Base-by-base conservation (phyloP, 2,888 invertebrate species). In the Noctua pronuba region DNA sequence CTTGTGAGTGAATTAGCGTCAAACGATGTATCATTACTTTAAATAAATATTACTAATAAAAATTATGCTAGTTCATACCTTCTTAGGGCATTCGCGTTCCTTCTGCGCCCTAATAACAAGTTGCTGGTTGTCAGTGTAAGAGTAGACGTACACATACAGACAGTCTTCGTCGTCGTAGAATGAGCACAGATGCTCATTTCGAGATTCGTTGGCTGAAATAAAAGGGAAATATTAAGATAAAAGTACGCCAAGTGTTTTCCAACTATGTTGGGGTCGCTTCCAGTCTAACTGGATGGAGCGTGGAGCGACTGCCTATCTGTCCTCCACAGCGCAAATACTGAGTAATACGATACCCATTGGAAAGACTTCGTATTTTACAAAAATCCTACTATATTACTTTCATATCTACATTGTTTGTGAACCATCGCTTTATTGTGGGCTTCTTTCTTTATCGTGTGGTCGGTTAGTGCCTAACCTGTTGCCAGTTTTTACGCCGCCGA, bases 161-260 rank as follows among this genome's bases (percentile, higher is more conserved):
- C 99, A 99, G 91, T 99, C 99, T 83, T 99, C 98, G 86, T 99
- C 98, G 93, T 99, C 99, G 91, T 98, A 98, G 94, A 98, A 98
- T 75, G 98, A 97, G 94, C 99, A 99, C 82, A 98, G 94, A 84
- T 98, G 97, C 95, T 99, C 99, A 92, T 98, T 98, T 90, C 98
- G 97, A 79, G 98, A 97, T 92, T 98, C 98, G 91, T 98, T 98
- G 73, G 97, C 98, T 96, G 96, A 88, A 95, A 96, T 72, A 90
- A 90, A 79, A 75, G 5, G 44, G 1, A 60, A 74, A 38, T 8
- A 58, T 58, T 52, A 60, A 49, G 11, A 3, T 46, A 18, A 35
- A 66, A 21, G 6, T 6, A 64, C 10, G 21, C 16, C 16, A 13
- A 41, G 24, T 13, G 11, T n/a, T 60, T 21, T 35, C 35, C 1